Evolutionary conservation across 2,113 vertebrate species (phyloP), one percentile per base, ranked within the genome.

Genomic region (Osmerus eperlanus): DNA sequence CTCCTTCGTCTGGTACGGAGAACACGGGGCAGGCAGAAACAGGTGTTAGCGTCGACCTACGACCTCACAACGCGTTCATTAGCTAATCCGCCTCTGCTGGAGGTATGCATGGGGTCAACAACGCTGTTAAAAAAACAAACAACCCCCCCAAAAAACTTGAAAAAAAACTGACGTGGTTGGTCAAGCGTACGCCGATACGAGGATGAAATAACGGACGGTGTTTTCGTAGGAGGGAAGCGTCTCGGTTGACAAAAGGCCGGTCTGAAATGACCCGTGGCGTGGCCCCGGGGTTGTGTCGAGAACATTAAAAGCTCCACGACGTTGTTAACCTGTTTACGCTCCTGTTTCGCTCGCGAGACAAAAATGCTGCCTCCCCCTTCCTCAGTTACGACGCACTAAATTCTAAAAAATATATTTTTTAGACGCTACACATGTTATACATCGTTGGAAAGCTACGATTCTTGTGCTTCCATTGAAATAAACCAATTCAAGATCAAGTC

Each of bases 11-110:
- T 29, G 9, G 18, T 65, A 36, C 2, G 55, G 52, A 55, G 61
- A 21, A 28, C 8, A 21, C 4, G 23, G 13, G 74, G 41, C 16
- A 71, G 72, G 67, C 65, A 74, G 80, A 74, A 82, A 83, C 83
- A 87, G 81, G 85, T 85, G 80, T 81, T 74, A 68, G 75, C 70
- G 53, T 81, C 7, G 56, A 6, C 29, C 36, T 65, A 72, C 66
- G 21, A 79, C 76, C 82, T 76, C 73, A 65, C 66, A 47, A 47
- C 2, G 3, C 68, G 81, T 78, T 78, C 68, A 12, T 13, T 11
- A 28, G 55, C 65, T 67, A 3, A 73, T 19, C 6, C 25, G 16
- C 41, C 32, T 25, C 65, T 14, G 9, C 9, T 73, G 8, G 61
- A 79, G 75, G 65, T 15, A 18, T 56, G 54, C 16, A 7, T 47